Base-by-base conservation (phyloP, 1,140 invertebrate genomes). In the Hycleus cichorii region DNA sequence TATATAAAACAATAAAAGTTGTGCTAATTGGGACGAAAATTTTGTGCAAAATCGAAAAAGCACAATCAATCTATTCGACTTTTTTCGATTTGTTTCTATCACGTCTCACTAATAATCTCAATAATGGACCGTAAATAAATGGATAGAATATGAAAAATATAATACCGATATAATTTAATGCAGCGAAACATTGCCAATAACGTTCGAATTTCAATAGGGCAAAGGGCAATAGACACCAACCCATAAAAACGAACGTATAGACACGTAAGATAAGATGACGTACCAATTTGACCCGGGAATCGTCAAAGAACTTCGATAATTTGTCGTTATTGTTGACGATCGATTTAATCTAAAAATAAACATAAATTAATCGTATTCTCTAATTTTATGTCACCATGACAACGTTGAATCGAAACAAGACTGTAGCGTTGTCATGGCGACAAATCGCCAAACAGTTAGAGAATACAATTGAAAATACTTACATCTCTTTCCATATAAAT, bases 401-500 rank as follows among this genome's bases (percentile, higher is more conserved):
- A 18, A 18, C 18, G 18, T 1, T 18, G 18, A 18, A 18, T 18
- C 2, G 18, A 18, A 18, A 18, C 18, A 18, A 18, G 18, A 18
- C 18, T 18, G 18, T 18, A 18, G 18, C 1, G 18, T 18, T 18
- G 18, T 18, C 18, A 18, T 18, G 18, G 18, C 2, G 18, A 18
- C 18, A 18, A 18, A 18, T 18, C 18, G 18, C 18, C 18, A 18
- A 18, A 18, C 18, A 18, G 18, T 18, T 18, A 18, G 1, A 18
- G 43, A 47, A 8, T 27, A 47, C 38, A 27, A 43, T 4, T 58
- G 12, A 9, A 51, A 61, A 4, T 55, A 78, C 83, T 84, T 76
- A 93, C 89, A 70, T 91, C 89, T 78, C 86, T 90, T 70, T 97
- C 94, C 63, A 89, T 83, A 60, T 84, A 87, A 69, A 95, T 90